Base-by-base conservation (phyloP, 1,140 invertebrate genomes). In the Bombus turneri region DNA sequence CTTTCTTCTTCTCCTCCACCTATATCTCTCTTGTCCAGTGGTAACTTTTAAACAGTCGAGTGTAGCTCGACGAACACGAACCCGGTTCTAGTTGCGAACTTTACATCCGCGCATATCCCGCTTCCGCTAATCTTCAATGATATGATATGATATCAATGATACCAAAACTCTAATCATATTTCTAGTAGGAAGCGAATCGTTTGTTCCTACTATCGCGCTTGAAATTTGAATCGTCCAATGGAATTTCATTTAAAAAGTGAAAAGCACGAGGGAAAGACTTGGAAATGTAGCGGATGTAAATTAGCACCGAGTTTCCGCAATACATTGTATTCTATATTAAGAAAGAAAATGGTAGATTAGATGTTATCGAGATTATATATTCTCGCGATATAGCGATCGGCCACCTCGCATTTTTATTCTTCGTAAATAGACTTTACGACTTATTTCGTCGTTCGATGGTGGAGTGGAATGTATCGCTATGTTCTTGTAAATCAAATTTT, bases 321-420 rank as follows among this genome's bases (percentile, higher is more conserved):
- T 72, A 41, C 39, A 8, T 18, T 39, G 43, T 62, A 43, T 2
- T 37, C 47, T 18, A 81, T 81, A 39, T 57, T 81, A 81, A 81
- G 25, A 72, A n/a, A 41, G 34, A 31, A 81, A 41, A 72, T 31
- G 0, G 68, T 81, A 81, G 79, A 62, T 71, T 72, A 53, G 47
- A 53, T 18, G 5, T 53, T 53, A 25, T 53, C 25, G 39, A 69
- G 13, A 39, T 31, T 28, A 37, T 15, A 25, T 28, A 8, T 69
- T 53, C 47, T 53, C 31, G 34, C 34, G 72, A 34, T 28, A 31
- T 53, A 53, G 9, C 5, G 10, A 22, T n/a, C 53, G 53, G 6
- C 39, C 64, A 31, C 25, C 43, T 37, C 4, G 64, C 28, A 22
- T 80, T 39, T 80, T 28, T 68, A 34, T 47, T 31, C 22, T 3